These are phyloP conservation scores for Drosophila lini DNA, from an alignment of 1,140 invertebrate genomes.

Conservation along the genomic window DNA sequence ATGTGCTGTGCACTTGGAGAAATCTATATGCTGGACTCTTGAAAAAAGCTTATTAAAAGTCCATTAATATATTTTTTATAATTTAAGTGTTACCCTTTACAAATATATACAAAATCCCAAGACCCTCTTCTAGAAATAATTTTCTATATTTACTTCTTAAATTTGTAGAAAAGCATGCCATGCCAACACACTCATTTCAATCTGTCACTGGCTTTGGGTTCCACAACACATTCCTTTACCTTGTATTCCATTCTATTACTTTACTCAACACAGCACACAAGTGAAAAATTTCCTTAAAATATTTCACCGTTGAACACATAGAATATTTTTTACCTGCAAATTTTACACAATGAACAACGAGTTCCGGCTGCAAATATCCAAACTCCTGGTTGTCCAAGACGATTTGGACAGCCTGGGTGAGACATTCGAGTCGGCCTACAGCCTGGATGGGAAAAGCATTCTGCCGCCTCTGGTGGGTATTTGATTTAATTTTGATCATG, in stretches of 20 bases:
- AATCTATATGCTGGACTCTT: background rate
- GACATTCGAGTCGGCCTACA: constrained; percentile 30
- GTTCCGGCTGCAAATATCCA: constrained; percentile 14
- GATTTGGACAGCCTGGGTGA: background rate
- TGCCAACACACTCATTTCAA: constrained; percentile 14
- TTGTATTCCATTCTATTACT: constrained; percentile 22
- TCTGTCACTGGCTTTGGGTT: constrained; percentile 12
- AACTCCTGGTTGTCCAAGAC: background rate
- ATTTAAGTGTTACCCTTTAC: too few relatives aligned
- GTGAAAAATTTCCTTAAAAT: constrained; percentile 25
- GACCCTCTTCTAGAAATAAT: background rate
- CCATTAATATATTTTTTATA: too few relatives aligned
- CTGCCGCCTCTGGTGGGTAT: constrained; percentile 54
- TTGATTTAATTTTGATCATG: too few relatives aligned
- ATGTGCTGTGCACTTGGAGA: constrained; percentile 28
- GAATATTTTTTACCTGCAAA: constrained; percentile 27
- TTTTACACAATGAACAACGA: constrained; percentile 41
- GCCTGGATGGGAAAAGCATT: constrained; percentile 36
- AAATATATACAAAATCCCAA: background rate
- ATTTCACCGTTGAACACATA: constrained; percentile 14
- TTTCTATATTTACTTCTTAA: background rate
- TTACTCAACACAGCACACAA: constrained; percentile 26
- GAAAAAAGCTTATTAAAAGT: too few relatives aligned
- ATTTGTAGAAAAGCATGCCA: background rate
- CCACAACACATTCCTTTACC: background rate